These are phyloP conservation scores for Cassiopea andromeda DNA, from an alignment of 30 jellyfish, hydroid and myxozoan genomes.

Conservation along the genomic window DNA sequence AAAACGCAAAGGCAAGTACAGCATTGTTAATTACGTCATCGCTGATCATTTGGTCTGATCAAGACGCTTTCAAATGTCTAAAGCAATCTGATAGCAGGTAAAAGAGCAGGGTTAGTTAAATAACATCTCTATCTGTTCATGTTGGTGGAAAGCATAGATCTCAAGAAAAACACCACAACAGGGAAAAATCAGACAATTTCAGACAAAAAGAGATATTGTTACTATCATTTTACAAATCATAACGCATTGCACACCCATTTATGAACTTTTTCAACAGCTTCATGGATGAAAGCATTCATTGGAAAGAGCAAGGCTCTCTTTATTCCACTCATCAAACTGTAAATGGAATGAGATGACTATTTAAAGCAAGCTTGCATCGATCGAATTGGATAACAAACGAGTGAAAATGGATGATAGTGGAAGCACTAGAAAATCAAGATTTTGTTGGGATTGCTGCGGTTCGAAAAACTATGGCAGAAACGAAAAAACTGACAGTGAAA, in stretches of 20 bases:
- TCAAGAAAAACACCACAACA: slow-evolving; percentile 40
- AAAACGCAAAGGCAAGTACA: too few species aligned
- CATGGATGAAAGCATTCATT: too few species aligned
- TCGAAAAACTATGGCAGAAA: slow-evolving; percentile 9
- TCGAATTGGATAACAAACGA: slow-evolving; percentile 6
- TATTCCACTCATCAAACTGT: too few species aligned
- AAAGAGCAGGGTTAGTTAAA: not conserved
- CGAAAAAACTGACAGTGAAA: not conserved
- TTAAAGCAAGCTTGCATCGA: too few species aligned
- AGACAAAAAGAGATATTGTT: too few species aligned
- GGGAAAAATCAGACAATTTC: too few species aligned
- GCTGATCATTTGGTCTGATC: not conserved
- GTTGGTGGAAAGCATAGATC: not conserved
- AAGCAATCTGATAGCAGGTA: not conserved
- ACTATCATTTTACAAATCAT: too few species aligned
- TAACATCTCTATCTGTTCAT: not conserved
- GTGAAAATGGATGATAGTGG: not conserved
- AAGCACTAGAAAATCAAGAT: not conserved
- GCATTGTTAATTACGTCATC: not conserved
- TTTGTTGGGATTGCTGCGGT: slow-evolving; percentile 67
- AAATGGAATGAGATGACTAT: too few species aligned
- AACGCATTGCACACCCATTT: too few species aligned
- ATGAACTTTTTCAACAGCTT: too few species aligned
- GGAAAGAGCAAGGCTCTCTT: too few species aligned
- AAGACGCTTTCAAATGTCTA: not conserved